Base-by-base conservation (phyloP, 1,140 invertebrate species). In the Brachionus manjavacas region DNA sequence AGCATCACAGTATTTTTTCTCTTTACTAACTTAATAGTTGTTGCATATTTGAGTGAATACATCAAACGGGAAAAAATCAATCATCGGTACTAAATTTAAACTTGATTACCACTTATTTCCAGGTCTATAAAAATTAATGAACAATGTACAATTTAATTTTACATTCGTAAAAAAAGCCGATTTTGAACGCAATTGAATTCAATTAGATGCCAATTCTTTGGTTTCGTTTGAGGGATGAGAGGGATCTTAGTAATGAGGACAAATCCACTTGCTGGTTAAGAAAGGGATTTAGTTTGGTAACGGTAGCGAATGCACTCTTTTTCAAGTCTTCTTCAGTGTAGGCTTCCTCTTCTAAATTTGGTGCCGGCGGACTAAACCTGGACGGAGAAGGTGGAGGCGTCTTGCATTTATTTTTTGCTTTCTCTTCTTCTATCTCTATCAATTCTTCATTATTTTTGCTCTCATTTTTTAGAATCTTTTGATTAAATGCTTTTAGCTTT, bases 331-430 rank as follows among this genome's bases (percentile, higher is more conserved):
- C 79, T 68, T 64, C 52, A 8, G 28, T 81, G 16, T 64, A 64
- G 8, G 6, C 9, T 43, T 64, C 3, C 4, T 76, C 14, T 3
- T 76, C 7, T 31, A 76, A 49, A 43, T 64, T 31, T 31, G 79
- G 79, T 14, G 39, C 3, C 0, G 79, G 52, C 28, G 79, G 79
- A 35, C 52, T 64, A 41, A 81, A 43, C 23, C 41, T 60, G 14
- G 52, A 81, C 25, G 79, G 79, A 3, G 79, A 81, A 9, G 79
- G 79, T 4, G 79, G 79, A n/a, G 79, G 79, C 14, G 79, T 81
- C 9, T 31, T 81, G 23, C 79, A 81, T 66, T 39, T 66, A 28
- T 35, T 39, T 12, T n/a, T 35, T 8, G 11, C 4, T 25, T 35
- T 55, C 35, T 31, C 35, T 23, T 64, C 25, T 60, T 64, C 23